Percentiles rank a stretch among this genome's conserved stretches.
Conservation (phyloP, 1,140 invertebrate species). For the Kradibia gibbosae region DNA sequence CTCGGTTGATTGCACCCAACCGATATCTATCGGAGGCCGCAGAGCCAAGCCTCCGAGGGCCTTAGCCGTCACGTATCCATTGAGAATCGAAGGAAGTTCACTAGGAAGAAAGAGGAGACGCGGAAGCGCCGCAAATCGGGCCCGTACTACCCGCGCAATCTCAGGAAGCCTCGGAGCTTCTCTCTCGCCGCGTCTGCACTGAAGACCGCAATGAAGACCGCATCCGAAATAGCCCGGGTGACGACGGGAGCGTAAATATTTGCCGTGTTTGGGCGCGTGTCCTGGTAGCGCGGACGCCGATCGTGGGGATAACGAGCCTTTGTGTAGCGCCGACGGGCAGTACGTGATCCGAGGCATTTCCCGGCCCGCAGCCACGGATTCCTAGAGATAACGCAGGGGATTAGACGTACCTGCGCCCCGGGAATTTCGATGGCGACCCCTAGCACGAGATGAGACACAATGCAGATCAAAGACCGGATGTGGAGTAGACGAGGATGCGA, state of each 20-base stretch:
- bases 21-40: too few relatives aligned
- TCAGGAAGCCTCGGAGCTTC: background rate
- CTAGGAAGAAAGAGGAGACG: background rate
- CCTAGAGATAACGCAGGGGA: background rate
- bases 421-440: background rate
- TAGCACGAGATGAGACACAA: background rate
- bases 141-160: background rate
- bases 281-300: conserved; percentile 63
- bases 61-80: background rate
- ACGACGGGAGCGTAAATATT: background rate
- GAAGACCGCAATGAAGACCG: background rate
- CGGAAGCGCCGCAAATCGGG: background rate
- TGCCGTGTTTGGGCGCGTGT: background rate
- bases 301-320: conserved; percentile 63
- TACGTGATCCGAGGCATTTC: conserved; percentile 5
- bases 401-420: conserved; percentile 5
- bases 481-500: background rate
- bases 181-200: background rate
- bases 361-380: background rate
- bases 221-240: background rate
- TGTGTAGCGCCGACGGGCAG: conserved; percentile 41
- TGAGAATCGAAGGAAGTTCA: background rate
- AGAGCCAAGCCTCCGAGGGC: background rate
- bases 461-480: background rate
- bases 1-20: too few relatives aligned